Base-by-base conservation (phyloP, 2,888 invertebrate species). In the Cryptus viduatorius region DNA sequence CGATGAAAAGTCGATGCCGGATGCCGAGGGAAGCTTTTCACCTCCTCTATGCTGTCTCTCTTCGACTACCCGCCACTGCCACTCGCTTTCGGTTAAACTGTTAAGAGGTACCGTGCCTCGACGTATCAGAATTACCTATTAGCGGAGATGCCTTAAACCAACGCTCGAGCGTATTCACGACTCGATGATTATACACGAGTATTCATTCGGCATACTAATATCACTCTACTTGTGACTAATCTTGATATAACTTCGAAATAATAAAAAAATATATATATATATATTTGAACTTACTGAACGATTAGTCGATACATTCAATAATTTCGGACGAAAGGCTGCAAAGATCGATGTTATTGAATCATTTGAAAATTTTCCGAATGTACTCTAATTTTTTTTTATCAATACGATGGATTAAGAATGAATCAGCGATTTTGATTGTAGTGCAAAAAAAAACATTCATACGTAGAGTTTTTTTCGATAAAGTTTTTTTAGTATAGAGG, bases 61-160 rank as follows among this genome's bases (percentile, higher is more conserved):
- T 56, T 65, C 72, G 71, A 16, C 14, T 50, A 46, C 31, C 73
- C n/a, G 59, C 24, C 46, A 37, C 75, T 65, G 75, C 69, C 75
- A 56, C 71, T 83, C 79, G 83, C 79, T 53, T 53, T 79, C 79
- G 83, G 83, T 83, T 83, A 79, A 83, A 83, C 76, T 83, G 76
- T 83, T 76, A 76, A 83, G 75, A 83, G 83, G 69, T 65, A 82
- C 48, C 59, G 78, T 71, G 76, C 71, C 75, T 67, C 65, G 80
- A 72, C 56, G 31, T 48, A 83, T 80, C 75, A 69, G 61, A 73
- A 72, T 61, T 65, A 79, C 79, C 76, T 46, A 73, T 78, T 67
- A 82, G 73, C 71, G 56, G 64, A 61, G 65, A 29, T 59, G 77
- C 61, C 80, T 75, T 75, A 53, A 59, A 53, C 46, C 46, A 59